Evolutionary conservation across 2,888 invertebrate genomes (phyloP).

Genomic region (Hermaeophaga mercurialis): DNA sequence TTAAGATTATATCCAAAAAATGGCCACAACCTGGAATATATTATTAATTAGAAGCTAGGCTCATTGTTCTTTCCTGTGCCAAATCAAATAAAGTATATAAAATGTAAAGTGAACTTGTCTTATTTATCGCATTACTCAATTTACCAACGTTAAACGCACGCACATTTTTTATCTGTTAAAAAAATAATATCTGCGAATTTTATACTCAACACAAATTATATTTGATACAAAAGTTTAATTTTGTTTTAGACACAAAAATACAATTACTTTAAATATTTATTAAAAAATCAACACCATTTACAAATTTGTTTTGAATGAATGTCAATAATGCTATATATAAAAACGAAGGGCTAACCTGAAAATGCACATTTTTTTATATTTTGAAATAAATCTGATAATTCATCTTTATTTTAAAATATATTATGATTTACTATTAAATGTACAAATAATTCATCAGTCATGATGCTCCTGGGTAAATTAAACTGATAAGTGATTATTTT

Average conservation of each 20-base stretch:
- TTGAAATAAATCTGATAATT: not conserved
- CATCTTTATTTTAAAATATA: not conserved
- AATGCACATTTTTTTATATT: not conserved
- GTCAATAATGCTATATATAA: conserved; percentile 21
- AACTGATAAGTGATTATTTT: no score
- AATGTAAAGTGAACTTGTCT: conserved; percentile 32
- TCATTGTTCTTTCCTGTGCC: conserved; percentile 60
- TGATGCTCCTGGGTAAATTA: not conserved
- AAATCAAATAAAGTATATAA: conserved; percentile 57
- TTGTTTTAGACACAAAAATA: no score
- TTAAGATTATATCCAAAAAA: conserved; percentile 53
- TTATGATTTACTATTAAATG: not conserved
- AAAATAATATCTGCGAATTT: no score
- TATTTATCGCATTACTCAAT: no score
- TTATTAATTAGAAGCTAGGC: conserved; percentile 56
- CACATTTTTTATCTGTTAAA: no score
- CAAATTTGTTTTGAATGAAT: conserved; percentile 44
- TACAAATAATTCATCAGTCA: not conserved
- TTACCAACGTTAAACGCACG: no score
- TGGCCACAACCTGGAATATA: conserved; percentile 50
- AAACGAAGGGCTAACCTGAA: not conserved
- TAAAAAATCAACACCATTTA: conserved; percentile 52
- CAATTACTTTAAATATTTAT: conserved; percentile 45
- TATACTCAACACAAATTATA: no score
- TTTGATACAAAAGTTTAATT: no score